phyloP scores from a whole-genome alignment of 2,888 invertebrate species.

The Heliconius ismenius region DNA sequence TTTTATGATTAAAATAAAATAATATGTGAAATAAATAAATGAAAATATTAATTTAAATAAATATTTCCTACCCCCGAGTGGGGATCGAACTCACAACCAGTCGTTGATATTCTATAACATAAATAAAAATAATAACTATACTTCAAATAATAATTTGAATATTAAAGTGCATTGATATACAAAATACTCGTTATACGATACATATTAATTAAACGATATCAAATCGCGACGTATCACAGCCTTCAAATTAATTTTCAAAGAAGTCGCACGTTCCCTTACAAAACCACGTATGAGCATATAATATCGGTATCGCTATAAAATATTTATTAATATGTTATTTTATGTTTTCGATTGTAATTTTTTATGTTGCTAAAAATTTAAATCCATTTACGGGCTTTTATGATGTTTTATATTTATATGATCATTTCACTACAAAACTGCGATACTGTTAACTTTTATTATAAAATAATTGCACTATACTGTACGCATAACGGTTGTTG shows the following conservation, averaged over 20 bases:
- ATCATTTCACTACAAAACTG: conserved; percentile 16
- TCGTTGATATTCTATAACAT: too few relatives aligned
- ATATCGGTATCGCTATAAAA: conserved; percentile 17
- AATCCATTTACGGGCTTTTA: conserved; percentile 9
- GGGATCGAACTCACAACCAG: too few relatives aligned
- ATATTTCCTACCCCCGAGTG: too few relatives aligned
- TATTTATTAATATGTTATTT: conserved; percentile 22
- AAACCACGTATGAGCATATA: conserved; percentile 24
- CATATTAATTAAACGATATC: conserved; percentile 11
- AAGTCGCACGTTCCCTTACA: conserved; percentile 22
- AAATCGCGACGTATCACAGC: conserved; percentile 20
- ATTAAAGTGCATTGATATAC: not conserved
- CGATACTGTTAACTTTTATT: conserved; percentile 28
- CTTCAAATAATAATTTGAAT: not conserved
- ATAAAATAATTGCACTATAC: conserved; percentile 30
- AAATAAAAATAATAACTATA: too few relatives aligned
- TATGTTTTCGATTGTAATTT: conserved; percentile 15
- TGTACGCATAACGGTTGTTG: conserved; percentile 31
- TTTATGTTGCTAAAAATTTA: conserved; percentile 16
- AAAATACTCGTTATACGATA: not conserved
- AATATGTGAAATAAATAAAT: not conserved
- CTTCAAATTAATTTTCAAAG: conserved; percentile 3
- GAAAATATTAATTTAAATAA: too few relatives aligned
- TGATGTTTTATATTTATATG: conserved; percentile 16
- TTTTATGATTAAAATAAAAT: not conserved